phyloP scores from a whole-genome alignment of 2,113 vertebrate genomes.

The Siphamia tubifer region DNA sequence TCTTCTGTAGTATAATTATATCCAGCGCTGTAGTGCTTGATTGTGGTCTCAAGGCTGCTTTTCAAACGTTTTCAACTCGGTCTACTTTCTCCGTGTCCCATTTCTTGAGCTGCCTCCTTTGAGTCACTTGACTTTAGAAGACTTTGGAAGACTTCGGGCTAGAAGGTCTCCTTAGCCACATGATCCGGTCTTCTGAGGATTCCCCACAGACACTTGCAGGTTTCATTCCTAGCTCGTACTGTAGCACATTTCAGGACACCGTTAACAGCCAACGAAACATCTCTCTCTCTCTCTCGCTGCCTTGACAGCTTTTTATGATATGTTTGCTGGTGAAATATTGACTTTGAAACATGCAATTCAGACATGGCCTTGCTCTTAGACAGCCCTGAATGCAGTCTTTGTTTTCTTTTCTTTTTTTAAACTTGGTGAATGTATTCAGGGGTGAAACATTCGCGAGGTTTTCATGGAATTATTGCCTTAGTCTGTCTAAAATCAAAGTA shows the following conservation, averaged over 20 bases:
- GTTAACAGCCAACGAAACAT: background rate
- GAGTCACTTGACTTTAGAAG: conserved; percentile 20
- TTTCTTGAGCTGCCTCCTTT: conserved; percentile 16
- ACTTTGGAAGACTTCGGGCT: background rate
- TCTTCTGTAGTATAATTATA: conserved; percentile 59
- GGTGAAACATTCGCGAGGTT: no score
- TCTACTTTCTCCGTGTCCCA: conserved; percentile 47
- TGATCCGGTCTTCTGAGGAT: background rate
- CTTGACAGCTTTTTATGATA: background rate
- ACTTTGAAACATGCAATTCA: conserved; percentile 9
- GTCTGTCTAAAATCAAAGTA: no score
- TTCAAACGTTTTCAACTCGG: conserved; percentile 35
- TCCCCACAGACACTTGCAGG: background rate
- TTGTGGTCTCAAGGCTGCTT: conserved; percentile 30
- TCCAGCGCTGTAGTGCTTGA: conserved; percentile 5
- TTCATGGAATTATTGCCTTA: no score
- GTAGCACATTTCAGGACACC: background rate
- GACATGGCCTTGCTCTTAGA: conserved; percentile 6
- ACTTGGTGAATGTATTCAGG: no score
- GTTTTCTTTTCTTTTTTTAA: no score
- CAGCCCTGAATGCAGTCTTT: background rate
- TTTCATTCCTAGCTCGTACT: background rate
- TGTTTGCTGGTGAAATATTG: background rate
- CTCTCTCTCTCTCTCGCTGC: background rate
- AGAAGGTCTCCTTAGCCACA: background rate